phyloP scores from a whole-genome alignment of 1,140 invertebrate species.

The Bacillus rossius region DNA sequence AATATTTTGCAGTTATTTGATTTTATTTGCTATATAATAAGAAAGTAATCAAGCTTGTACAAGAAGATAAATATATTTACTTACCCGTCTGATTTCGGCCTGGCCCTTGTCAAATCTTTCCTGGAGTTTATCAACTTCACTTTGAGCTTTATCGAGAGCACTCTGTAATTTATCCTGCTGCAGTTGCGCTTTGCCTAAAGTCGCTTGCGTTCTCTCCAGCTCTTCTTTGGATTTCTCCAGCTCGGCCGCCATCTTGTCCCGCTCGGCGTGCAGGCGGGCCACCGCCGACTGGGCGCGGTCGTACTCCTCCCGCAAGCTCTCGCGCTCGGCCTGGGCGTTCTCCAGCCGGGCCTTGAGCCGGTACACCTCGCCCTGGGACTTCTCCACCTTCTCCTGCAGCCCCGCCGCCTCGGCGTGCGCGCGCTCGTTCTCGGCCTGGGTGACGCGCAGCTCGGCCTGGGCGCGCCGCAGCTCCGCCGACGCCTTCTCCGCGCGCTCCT shows the following conservation, averaged over 20 bases:
- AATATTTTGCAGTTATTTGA: too few relatives aligned
- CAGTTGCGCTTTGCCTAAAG: conserved; percentile 81
- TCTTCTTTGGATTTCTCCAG: conserved; percentile 88
- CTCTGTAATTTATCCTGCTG: conserved; percentile 88
- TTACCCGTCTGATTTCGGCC: conserved; percentile 72
- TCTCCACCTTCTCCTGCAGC: conserved; percentile 87
- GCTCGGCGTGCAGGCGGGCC: conserved; percentile 76
- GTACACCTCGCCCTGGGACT: conserved; percentile 89
- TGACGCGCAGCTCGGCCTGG: conserved; percentile 47
- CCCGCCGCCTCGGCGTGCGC: conserved; percentile 73
- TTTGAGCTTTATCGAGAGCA: conserved; percentile 80
- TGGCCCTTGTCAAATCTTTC: conserved; percentile 77
- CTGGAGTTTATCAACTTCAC: conserved; percentile 85
- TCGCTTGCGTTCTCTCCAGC: conserved; percentile 80
- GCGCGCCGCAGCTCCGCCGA: conserved; percentile 77
- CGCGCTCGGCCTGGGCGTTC: conserved; percentile 90
- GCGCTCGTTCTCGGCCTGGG: conserved; percentile 77
- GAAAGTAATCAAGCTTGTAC: too few relatives aligned
- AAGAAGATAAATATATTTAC: conserved; percentile 25
- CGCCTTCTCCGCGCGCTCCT: conserved; percentile 78
- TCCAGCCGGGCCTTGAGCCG: conserved; percentile 88
- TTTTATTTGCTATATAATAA: too few relatives aligned
- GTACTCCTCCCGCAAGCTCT: conserved; percentile 86
- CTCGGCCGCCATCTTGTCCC: conserved; percentile 78
- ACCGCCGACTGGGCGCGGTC: conserved; percentile 70